Evolutionary conservation across 2,113 vertebrate genomes (phyloP).

Genomic region (Jacana jacana): DNA sequence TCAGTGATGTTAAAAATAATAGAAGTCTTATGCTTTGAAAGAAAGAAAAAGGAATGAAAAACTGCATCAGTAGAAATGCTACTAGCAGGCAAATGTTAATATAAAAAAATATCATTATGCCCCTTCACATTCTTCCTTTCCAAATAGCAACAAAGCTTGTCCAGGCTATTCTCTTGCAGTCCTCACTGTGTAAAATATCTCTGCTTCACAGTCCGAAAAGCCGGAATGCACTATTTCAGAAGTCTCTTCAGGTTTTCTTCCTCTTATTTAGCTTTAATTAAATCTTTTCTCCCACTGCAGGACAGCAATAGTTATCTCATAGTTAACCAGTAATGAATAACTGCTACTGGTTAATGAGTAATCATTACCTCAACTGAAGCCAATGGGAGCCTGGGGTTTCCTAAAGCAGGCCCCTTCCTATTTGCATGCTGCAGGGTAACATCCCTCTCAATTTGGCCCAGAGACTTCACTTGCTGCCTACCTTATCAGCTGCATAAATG

Average conservation of each 20-base stretch:
- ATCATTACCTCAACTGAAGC: slow-evolving; percentile 44
- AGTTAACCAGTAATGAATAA: slow-evolving; percentile 62
- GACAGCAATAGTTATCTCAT: slow-evolving; percentile 34
- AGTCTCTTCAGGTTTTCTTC: not conserved
- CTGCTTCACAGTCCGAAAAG: not conserved
- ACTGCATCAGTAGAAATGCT: not conserved
- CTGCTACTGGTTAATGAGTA: slow-evolving; percentile 61
- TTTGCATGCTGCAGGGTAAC: slow-evolving; percentile 31
- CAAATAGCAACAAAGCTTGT: not conserved
- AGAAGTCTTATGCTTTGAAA: not conserved
- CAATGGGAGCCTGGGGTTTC: slow-evolving; percentile 21
- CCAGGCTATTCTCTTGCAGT: not conserved
- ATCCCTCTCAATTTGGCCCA: slow-evolving; percentile 23
- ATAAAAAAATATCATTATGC: not conserved
- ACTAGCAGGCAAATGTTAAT: not conserved
- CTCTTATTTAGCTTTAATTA: slow-evolving; percentile 41
- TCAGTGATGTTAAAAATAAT: not conserved
- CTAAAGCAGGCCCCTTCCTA: not conserved
- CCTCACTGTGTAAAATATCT: not conserved
- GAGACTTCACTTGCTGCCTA: slow-evolving; percentile 51
- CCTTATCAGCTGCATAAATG: slow-evolving; percentile 50
- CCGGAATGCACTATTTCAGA: not conserved
- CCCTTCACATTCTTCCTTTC: not conserved
- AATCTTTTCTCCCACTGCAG: slow-evolving; percentile 34
- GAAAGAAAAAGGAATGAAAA: not conserved